These are phyloP conservation scores for Todiramphus chloris DNA, from an alignment of 2,113 vertebrate species.

Conservation along the genomic window DNA sequence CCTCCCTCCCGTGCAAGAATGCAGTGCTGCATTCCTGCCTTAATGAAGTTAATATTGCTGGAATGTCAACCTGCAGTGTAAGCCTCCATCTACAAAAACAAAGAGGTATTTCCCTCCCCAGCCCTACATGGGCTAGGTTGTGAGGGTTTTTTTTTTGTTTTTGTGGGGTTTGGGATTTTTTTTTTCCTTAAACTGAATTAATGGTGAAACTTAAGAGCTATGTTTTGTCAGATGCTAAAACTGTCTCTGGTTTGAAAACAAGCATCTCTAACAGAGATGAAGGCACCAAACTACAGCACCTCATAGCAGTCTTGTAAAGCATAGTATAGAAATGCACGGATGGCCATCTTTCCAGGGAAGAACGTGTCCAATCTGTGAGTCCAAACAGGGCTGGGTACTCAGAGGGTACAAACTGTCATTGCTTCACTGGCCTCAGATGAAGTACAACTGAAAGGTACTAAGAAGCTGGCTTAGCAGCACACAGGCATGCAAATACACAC, in stretches of 20 bases:
- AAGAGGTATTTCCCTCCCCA: slow-evolving; percentile 38
- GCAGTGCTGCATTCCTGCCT: slow-evolving; percentile 81
- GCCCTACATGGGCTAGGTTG: not conserved
- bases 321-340: not conserved
- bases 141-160: too few species aligned
- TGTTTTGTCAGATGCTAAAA: not conserved
- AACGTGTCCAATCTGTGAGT: not conserved
- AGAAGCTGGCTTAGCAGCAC: not conserved
- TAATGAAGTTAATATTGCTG: slow-evolving; percentile 89
- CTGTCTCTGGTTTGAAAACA: not conserved
- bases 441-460: not conserved
- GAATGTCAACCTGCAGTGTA: slow-evolving; percentile 78
- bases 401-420: not conserved
- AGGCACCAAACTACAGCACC: not conserved
- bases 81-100: slow-evolving; percentile 78
- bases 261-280: not conserved
- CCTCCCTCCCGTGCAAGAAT: slow-evolving; percentile 74
- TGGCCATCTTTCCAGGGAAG: not conserved
- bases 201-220: not conserved
- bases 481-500: accelerated
- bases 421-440: not conserved
- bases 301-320: not conserved
- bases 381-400: not conserved
- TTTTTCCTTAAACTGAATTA: not conserved
- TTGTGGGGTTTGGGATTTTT: too few species aligned